A percentile compares a stretch with the other conserved stretches of the same genome.
These are phyloP conservation scores for Orchesellides sinensis DNA, from an alignment of 2,888 invertebrate species.

Conservation along the genomic window DNA sequence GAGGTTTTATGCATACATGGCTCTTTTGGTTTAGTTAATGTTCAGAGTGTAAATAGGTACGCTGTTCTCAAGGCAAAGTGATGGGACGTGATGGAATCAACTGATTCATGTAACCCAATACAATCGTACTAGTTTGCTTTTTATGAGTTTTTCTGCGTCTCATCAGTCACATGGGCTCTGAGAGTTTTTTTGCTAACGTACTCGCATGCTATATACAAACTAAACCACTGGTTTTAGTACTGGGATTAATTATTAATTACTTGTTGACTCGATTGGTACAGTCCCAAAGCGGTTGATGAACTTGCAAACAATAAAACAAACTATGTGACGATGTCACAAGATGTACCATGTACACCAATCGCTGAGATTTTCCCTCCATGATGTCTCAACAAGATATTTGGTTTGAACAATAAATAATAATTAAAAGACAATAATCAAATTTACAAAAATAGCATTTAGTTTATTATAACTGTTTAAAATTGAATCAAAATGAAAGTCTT, in stretches of 20 bases:
- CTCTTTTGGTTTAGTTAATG: no score
- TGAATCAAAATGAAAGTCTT: neutral
- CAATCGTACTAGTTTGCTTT: neutral
- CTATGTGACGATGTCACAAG: conserved; percentile 39
- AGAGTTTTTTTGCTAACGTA: neutral
- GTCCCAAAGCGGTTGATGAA: conserved; percentile 61
- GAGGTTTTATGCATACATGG: no score
- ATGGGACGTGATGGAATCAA: neutral
- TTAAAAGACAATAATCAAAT: conserved; percentile 34
- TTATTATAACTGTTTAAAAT: neutral
- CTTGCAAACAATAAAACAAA: conserved; percentile 43
- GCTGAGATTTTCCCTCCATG: conserved; percentile 47
- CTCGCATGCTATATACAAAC: neutral
- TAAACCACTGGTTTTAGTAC: neutral
- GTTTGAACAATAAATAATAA: conserved; percentile 29
- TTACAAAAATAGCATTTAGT: conserved; percentile 13
- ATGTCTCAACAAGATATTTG: conserved; percentile 63
- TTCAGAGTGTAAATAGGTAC: neutral
- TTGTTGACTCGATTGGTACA: conserved; percentile 21
- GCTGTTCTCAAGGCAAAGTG: neutral
- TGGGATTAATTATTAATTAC: conserved; percentile 24
- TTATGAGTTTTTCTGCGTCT: conserved; percentile 1
- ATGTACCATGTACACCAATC: conserved; percentile 15
- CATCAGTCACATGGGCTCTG: neutral
- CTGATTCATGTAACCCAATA: no score